These are phyloP conservation scores for Paraescarpia echinospica DNA, from an alignment of 1,140 invertebrate species.

Conservation along the genomic window DNA sequence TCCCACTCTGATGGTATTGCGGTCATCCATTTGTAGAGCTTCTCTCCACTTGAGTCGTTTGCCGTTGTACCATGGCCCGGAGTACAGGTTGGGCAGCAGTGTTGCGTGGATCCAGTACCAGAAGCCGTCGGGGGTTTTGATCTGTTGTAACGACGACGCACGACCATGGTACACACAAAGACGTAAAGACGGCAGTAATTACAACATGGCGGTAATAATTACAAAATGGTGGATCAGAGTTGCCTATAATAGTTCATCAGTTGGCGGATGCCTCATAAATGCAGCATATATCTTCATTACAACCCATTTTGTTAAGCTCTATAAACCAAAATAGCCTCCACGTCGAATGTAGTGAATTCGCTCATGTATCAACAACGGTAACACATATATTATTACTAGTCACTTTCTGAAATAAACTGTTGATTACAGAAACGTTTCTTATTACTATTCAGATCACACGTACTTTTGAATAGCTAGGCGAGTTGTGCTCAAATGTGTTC, in stretches of 20 bases:
- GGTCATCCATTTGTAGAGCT: conserved; percentile 45
- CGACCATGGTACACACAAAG: neutral
- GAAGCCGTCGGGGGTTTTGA: conserved; percentile 23
- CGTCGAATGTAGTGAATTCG: too few species aligned
- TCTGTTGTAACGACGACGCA: conserved; percentile 4
- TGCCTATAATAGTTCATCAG: neutral
- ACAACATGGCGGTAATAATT: too few species aligned
- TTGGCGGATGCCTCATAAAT: neutral
- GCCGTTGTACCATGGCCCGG: conserved; percentile 48
- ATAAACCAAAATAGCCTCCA: neutral
- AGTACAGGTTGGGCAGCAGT: conserved; percentile 50
- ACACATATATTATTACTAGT: neutral
- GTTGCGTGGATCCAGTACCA: conserved; percentile 45
- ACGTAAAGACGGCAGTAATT: neutral
- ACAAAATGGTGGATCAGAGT: neutral
- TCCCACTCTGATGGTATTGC: conserved; percentile 49
- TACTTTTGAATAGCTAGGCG: neutral
- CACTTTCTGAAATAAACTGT: too few species aligned
- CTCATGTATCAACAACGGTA: neutral
- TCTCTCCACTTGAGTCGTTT: conserved; percentile 50
- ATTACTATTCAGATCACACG: neutral
- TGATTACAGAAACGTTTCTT: neutral
- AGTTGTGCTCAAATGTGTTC: conserved; percentile 28
- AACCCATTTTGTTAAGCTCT: neutral
- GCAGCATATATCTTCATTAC: neutral